Evolutionary conservation across 2,888 invertebrate species (phyloP).

Genomic region (Amblyteles armatorius): DNA sequence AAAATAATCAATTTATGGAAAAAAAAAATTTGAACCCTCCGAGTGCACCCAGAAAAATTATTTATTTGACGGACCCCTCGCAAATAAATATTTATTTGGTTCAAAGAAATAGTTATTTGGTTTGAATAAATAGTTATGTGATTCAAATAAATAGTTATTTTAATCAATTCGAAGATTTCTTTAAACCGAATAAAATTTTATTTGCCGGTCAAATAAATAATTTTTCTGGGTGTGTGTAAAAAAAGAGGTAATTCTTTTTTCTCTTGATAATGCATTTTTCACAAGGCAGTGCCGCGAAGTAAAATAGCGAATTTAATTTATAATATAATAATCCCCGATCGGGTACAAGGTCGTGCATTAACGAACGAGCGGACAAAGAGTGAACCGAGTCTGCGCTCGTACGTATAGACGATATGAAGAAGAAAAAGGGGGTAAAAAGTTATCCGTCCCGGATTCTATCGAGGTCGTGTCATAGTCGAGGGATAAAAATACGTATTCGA

Average conservation of each 20-base stretch:
- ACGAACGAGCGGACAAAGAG: not conserved
- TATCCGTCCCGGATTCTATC: slow-evolving; percentile 56
- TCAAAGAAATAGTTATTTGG: too few relatives aligned
- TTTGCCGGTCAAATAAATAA: too few relatives aligned
- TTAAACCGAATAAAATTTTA: too few relatives aligned
- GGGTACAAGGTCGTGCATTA: slow-evolving; percentile 5
- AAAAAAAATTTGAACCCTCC: too few relatives aligned
- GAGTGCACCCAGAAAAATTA: too few relatives aligned
- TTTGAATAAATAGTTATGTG: too few relatives aligned
- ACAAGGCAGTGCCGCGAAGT: not conserved
- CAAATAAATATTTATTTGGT: too few relatives aligned
- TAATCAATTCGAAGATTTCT: too few relatives aligned
- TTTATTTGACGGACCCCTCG: too few relatives aligned
- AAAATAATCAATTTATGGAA: too few relatives aligned
- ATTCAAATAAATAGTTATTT: too few relatives aligned
- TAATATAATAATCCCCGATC: not conserved
- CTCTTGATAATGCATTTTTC: not conserved
- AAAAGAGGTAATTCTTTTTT: not conserved
- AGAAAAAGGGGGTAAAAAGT: not conserved
- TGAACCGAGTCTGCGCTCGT: not conserved
- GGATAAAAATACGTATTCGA: slow-evolving; percentile 69
- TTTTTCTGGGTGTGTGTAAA: not conserved
- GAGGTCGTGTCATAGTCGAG: slow-evolving; percentile 56
- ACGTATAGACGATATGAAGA: slow-evolving; percentile 12
- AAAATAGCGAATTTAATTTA: not conserved